Evolutionary conservation across 2,113 vertebrate genomes (phyloP).

Genomic region (Lophius piscatorius): DNA sequence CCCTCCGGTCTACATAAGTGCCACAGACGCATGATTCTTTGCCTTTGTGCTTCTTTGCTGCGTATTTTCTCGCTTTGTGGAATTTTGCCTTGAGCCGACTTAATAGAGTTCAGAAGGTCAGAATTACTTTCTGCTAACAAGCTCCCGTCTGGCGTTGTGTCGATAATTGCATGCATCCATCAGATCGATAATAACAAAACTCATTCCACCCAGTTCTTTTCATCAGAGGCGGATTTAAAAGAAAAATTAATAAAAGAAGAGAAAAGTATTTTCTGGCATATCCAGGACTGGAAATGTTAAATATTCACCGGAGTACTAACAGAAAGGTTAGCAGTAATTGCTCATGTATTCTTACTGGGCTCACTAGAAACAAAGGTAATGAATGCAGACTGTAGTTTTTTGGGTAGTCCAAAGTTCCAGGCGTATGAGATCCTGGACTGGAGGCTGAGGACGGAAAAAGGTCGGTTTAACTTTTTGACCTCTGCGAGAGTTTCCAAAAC

Average conservation of each 20-base stretch:
- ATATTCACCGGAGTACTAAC: not conserved
- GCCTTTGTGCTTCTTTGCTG: not conserved
- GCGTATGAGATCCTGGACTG: too few species aligned
- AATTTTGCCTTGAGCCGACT: not conserved
- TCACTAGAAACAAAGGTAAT: not conserved
- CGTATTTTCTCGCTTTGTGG: not conserved
- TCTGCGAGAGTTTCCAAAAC: constrained; percentile 7
- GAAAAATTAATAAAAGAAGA: too few species aligned
- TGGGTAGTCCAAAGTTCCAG: not conserved
- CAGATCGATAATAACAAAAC: constrained; percentile 1
- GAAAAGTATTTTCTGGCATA: too few species aligned
- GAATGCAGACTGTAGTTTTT: not conserved
- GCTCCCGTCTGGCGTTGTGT: not conserved
- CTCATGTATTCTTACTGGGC: too few species aligned
- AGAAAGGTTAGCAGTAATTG: not conserved
- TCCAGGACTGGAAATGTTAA: not conserved
- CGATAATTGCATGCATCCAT: not conserved
- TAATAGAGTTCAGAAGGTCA: constrained; percentile 15
- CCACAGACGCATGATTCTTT: not conserved
- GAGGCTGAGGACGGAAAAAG: not conserved
- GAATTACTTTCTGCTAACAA: constrained; percentile 26
- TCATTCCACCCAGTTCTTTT: too few species aligned
- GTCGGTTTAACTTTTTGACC: constrained; percentile 19
- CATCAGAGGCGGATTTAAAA: too few species aligned
- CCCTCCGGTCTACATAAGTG: too few species aligned